Conservation (phyloP, 2,888 invertebrate species). For the Camponotus fellah region DNA sequence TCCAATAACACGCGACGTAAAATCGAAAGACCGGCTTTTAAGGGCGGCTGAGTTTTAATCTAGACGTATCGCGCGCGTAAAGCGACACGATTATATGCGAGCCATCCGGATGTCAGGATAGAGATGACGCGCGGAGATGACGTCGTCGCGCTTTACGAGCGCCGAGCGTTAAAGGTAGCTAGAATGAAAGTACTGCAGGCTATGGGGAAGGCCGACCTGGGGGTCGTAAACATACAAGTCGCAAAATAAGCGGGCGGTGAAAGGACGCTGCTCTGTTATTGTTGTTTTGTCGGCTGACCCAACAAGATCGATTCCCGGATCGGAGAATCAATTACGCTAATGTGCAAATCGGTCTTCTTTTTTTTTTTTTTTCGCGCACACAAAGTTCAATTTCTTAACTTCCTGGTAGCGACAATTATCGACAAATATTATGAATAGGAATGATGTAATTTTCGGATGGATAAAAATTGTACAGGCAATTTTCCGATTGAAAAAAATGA, state of each 20-base stretch:
- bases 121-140: conserved; percentile 7
- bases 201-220: background rate
- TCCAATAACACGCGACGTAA: conserved; percentile 30
- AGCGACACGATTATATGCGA: conserved; percentile 21
- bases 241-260: conserved; percentile 38
- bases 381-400: background rate
- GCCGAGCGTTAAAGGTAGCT: conserved; percentile 17
- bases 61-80: background rate
- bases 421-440: no score
- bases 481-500: no score
- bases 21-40: background rate
- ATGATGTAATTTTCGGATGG: no score
- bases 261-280: conserved; percentile 11
- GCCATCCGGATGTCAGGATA: conserved; percentile 10
- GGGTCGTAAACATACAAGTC: conserved; percentile 41
- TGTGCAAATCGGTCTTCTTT: background rate
- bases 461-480: no score
- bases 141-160: conserved; percentile 40
- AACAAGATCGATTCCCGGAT: background rate
- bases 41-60: conserved; percentile 18
- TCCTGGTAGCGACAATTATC: no score
- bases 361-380: background rate
- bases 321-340: background rate
- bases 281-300: background rate
- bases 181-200: conserved; percentile 35